Evolutionary conservation across 2,888 invertebrate species (phyloP), one percentile per base, ranked within the genome.

Genomic region (Lasioglossum morio): DNA sequence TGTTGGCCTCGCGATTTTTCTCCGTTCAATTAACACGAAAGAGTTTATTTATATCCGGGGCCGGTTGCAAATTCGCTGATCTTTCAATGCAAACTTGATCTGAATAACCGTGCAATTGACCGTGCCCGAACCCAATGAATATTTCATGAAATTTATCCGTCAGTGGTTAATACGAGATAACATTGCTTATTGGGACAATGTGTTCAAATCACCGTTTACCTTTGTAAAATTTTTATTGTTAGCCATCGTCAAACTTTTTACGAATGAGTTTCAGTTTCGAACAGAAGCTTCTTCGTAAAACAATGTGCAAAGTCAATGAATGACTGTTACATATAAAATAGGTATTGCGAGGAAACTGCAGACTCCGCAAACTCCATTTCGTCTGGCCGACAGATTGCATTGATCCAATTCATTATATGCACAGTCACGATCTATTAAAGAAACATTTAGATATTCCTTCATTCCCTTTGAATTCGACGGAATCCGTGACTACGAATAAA

Each of bases 401-500:
- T 83, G 77, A 85, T 85, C 23, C 77, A n/a, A 48, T 57, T 82
- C 77, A 82, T 86, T 72, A 48, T 5, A 81, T 84, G 84, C 72
- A 72, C 57, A 63, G 87, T 87, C 85, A 82, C 85, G 82, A 34
- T 60, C 57, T 82, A 82, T 85, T 78, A 79, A 37, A 72, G 75
- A 48, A 53, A 48, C 37, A 75, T 77, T 82, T 60, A 75, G 75
- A 80, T 78, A 80, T 80, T 78, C 77, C 77, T 60, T 34, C 48
- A 10, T 70, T 73, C 34, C 63, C 8, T 60, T 53, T 16, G 34
- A 37, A 27, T 48, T 19, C 10, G 37, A 3, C 16, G 40, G 23
- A 4, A 7, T 10, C 57, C 85, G 87, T 85, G 85, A 60, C 69
- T 40, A 4, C 72, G 87, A 87, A 87, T 87, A 84, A 81, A 79